A percentile compares a stretch with the other conserved stretches of the same genome.
Conservation (phyloP, 2,888 invertebrate species). For the Epirrhoe tristata region DNA sequence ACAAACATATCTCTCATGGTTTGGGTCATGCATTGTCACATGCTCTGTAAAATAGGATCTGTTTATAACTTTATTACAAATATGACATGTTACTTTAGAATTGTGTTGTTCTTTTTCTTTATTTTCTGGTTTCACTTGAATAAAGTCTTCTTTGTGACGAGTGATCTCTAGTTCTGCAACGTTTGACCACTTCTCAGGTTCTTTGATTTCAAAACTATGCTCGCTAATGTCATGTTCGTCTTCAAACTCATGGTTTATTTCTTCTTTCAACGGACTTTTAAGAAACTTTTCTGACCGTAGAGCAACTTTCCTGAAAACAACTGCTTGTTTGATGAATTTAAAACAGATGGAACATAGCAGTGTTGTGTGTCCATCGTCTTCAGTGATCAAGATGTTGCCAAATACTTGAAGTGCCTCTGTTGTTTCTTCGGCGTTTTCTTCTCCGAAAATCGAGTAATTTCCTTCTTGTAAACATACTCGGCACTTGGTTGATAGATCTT, state of each 20-base stretch:
- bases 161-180: not conserved
- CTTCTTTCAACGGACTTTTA: conserved; percentile 52
- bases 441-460: conserved; percentile 34
- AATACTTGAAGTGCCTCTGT: conserved; percentile 40
- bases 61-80: conserved; percentile 57
- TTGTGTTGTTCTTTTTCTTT: conserved; percentile 49
- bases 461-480: conserved; percentile 48
- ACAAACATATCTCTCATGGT: conserved; percentile 65
- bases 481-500: conserved; percentile 34
- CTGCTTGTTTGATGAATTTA: conserved; percentile 61
- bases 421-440: conserved; percentile 29
- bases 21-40: conserved; percentile 65
- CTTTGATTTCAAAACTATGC: conserved; percentile 39
- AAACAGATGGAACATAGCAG: conserved; percentile 63
- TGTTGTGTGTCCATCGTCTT: conserved; percentile 62
- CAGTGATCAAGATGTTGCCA: conserved; percentile 55
- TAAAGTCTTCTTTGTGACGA: conserved; percentile 17
- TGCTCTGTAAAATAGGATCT: conserved; percentile 65
- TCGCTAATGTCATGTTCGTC: conserved; percentile 47
- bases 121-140: conserved; percentile 18
- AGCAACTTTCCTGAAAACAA: conserved; percentile 65
- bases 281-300: conserved; percentile 59
- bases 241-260: conserved; percentile 38
- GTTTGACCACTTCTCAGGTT: conserved; percentile 27
- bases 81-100: conserved; percentile 57